Evolutionary conservation across 2,113 vertebrate genomes (phyloP).

Genomic region (Polyodon spathula): DNA sequence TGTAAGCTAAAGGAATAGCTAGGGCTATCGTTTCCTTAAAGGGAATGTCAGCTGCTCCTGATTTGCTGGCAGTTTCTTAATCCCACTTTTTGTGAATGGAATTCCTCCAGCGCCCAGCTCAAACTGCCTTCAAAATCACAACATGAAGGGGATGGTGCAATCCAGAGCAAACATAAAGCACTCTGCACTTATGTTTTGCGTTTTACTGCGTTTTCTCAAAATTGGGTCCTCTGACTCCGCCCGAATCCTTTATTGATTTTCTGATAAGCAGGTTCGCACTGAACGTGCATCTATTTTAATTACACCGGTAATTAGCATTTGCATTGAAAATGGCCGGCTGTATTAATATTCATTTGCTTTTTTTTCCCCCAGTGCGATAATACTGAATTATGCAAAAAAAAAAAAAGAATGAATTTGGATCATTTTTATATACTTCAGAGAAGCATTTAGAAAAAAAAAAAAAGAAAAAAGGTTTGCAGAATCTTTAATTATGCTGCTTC

Average conservation of each 20-base stretch:
- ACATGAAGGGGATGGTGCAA: too few relatives aligned
- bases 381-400: neutral
- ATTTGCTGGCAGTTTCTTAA: too few relatives aligned
- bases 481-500: neutral
- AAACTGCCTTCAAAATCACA: too few relatives aligned
- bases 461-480: too few relatives aligned
- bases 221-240: neutral
- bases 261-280: neutral
- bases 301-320: constrained; percentile 4
- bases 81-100: too few relatives aligned
- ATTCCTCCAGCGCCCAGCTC: too few relatives aligned
- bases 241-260: neutral
- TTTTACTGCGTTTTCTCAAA: neutral
- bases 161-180: too few relatives aligned
- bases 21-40: too few relatives aligned
- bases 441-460: too few relatives aligned
- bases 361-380: neutral
- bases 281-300: constrained; percentile 6
- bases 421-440: constrained; percentile 1
- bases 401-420: neutral
- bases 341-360: neutral
- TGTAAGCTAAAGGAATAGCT: too few relatives aligned
- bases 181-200: too few relatives aligned
- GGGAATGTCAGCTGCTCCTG: too few relatives aligned
- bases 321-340: neutral